Conservation (phyloP, 2,797 vertebrate species). For the Amblyopsis hoosieri region DNA sequence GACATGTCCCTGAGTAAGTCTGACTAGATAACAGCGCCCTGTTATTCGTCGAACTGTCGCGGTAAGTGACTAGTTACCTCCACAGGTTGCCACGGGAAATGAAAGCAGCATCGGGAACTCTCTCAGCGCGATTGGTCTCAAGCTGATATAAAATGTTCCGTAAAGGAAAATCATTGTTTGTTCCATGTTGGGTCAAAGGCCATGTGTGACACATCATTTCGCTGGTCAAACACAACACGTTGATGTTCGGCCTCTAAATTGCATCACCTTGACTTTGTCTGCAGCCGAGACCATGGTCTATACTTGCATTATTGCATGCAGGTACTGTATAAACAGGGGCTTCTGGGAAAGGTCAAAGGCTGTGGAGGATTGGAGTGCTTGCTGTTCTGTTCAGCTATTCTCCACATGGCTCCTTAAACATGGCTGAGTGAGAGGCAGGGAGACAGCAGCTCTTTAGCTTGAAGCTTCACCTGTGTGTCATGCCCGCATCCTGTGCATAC, state of each 20-base stretch:
- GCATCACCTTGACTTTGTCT: not conserved
- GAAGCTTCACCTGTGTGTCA: too few species aligned
- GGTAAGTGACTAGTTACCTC: slow-evolving; percentile 64
- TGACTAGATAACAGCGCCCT: slow-evolving; percentile 58
- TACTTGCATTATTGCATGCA: not conserved
- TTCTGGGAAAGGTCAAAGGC: slow-evolving; percentile 51
- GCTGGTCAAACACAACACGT: not conserved
- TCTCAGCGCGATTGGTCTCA: too few species aligned
- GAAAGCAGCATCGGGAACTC: slow-evolving; percentile 20
- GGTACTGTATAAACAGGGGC: slow-evolving; percentile 27
- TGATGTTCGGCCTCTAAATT: slow-evolving; percentile 6
- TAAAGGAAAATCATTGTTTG: not conserved
- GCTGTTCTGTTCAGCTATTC: slow-evolving; percentile 52
- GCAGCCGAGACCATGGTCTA: not conserved
- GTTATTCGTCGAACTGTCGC: slow-evolving; percentile 73
- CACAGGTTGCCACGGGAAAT: slow-evolving; percentile 47
- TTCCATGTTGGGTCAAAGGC: not conserved
- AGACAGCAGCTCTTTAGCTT: too few species aligned
- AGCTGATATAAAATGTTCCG: not conserved
- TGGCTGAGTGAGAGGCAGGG: slow-evolving; percentile 38
- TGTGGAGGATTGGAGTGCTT: slow-evolving; percentile 25
- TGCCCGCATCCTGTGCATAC: too few species aligned
- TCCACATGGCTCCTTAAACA: slow-evolving; percentile 31
- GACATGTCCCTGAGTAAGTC: slow-evolving; percentile 53
- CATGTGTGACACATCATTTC: not conserved